Conservation (phyloP, 2,888 invertebrate genomes). For the Mycalesis mineus region DNA sequence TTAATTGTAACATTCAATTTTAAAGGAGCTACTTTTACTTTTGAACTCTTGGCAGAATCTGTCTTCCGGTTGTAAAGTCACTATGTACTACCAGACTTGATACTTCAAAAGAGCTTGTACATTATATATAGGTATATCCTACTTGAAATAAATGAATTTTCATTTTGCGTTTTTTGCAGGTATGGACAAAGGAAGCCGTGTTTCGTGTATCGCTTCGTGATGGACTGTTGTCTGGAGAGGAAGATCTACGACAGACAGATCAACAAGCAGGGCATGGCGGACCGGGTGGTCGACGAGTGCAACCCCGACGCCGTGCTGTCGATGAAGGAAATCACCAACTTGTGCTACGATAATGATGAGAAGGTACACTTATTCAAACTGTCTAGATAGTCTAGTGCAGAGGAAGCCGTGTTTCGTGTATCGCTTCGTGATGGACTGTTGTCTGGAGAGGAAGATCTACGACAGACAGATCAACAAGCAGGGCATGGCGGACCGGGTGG, state of each 20-base stretch:
- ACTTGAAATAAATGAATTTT: too few species aligned
- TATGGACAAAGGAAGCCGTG: slow-evolving; percentile 97
- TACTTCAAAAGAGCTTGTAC: too few species aligned
- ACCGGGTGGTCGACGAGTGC: slow-evolving; percentile 98
- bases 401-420: slow-evolving; percentile 96
- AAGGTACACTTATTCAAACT: too few species aligned
- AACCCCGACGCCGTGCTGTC: slow-evolving; percentile 96
- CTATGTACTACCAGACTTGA: too few species aligned
- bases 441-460: slow-evolving; percentile 98
- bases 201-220: slow-evolving; percentile 96
- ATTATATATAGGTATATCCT: too few species aligned
- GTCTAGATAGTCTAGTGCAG: too few species aligned
- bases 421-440: slow-evolving; percentile 97
- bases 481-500: slow-evolving; percentile 98
- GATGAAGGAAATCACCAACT: slow-evolving; percentile 80
- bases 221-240: slow-evolving; percentile 97
- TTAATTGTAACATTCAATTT: too few species aligned
- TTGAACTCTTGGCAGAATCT: too few species aligned
- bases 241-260: slow-evolving; percentile 99
- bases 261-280: slow-evolving; percentile 98
- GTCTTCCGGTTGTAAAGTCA: too few species aligned
- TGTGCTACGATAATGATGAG: too few species aligned
- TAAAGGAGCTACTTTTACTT: too few species aligned
- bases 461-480: slow-evolving; percentile 99
- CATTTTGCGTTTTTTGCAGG: slow-evolving; percentile 49